Evolutionary conservation across 1,140 invertebrate species (phyloP), one percentile per base, ranked within the genome.

Genomic region (Pantala flavescens): DNA sequence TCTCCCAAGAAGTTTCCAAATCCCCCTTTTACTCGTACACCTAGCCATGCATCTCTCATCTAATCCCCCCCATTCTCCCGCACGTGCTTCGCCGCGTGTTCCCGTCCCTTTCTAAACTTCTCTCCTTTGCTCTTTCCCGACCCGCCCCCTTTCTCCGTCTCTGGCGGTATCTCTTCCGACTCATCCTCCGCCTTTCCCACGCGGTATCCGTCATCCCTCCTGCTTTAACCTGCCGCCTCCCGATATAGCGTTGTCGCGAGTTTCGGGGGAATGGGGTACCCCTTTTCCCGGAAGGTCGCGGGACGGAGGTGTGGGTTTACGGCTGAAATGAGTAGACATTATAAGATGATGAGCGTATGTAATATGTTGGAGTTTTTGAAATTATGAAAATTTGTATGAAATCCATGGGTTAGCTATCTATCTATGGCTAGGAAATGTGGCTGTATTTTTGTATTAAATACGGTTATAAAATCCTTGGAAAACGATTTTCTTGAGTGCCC

Each of bases 141-240:
- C 12, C 49, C 49, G 49, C 49, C n/a, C 28, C 12, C 49, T 63
- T 63, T 63, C 49, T 21, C 49, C 12, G n/a, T 63, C 49, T 63
- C 49, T 63, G 16, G 1, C 49, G 16, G 16, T 14, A 19, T 43
- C 43, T 23, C 72, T 71, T 43, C 74, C 63, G 12, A 16, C 73
- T n/a, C 74, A 21, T 24, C 71, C 74, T 24, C 74, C 71, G 7
- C 21, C 72, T 43, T 19, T 36, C 72, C 63, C 74, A 36, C 28
- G 28, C 28, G 9, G 28, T 2, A 36, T 36, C 28, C 28, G 28
- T 36, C 28, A 36, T 42, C 63, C 63, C 71, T 36, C 74, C 74
- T 74, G 3, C 7, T 36, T 36, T 36, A 7, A 1, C 49, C n/a
- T 12, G 49, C n/a, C 49, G n/a, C 28, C 28, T 1, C 49, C 49